These are phyloP conservation scores for Tenthredo mesomela DNA, from an alignment of 2,888 invertebrate genomes.

Conservation along the genomic window DNA sequence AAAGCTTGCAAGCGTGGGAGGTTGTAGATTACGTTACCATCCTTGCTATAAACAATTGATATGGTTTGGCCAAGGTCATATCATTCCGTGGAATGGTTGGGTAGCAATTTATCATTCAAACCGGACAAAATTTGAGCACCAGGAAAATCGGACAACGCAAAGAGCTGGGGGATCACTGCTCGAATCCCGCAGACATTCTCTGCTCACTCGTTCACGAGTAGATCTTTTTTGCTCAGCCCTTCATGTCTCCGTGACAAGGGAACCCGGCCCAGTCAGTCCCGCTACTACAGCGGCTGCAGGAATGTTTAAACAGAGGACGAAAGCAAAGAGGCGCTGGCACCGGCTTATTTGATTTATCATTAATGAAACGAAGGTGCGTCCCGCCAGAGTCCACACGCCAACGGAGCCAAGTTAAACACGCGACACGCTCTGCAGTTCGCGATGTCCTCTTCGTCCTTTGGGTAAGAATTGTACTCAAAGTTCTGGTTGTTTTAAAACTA, in stretches of 20 bases:
- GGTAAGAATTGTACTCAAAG: neutral
- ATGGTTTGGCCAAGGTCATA: conserved; percentile 12
- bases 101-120: neutral
- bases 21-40: conserved; percentile 40
- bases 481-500: neutral
- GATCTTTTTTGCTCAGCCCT: conserved; percentile 4
- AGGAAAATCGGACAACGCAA: neutral
- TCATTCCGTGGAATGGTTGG: neutral
- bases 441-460: conserved; percentile 36
- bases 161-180: neutral
- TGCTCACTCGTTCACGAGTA: neutral
- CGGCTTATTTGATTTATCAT: conserved; percentile 57
- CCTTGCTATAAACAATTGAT: conserved; percentile 40
- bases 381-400: conserved; percentile 19
- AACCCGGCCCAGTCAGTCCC: neutral
- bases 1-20: conserved; percentile 36
- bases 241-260: conserved; percentile 40
- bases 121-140: neutral
- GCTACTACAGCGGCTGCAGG: conserved; percentile 23
- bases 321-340: conserved; percentile 48
- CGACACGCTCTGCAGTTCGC: conserved; percentile 36
- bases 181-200: neutral
- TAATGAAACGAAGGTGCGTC: conserved; percentile 55
- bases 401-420: conserved; percentile 47
- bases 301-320: conserved; percentile 39